Evolutionary conservation across 2,113 vertebrate species (phyloP).

Genomic region (Psittacula cyanocephala): DNA sequence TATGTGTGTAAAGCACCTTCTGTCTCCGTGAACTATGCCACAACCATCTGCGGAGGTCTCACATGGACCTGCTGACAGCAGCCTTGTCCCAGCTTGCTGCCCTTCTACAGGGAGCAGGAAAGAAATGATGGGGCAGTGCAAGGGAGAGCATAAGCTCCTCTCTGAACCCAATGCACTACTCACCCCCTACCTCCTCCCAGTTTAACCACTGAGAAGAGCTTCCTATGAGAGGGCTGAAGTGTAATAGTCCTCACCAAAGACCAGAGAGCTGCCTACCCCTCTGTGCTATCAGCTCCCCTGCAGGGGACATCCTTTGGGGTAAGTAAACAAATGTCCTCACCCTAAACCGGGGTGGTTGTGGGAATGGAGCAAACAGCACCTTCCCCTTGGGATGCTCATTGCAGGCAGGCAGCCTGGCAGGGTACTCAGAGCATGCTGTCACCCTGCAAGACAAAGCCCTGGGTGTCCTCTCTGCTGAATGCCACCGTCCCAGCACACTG

Average conservation of each 20-base stretch:
- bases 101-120: neutral
- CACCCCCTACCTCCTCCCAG: neutral
- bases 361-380: neutral
- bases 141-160: neutral
- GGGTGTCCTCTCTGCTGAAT: neutral
- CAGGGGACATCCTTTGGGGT: neutral
- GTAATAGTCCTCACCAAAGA: neutral
- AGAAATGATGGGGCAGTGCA: neutral
- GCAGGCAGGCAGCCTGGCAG: neutral
- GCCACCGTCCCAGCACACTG: neutral
- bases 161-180: neutral
- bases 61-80: neutral
- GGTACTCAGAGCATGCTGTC: fast-evolving
- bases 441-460: neutral
- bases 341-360: neutral
- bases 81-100: neutral
- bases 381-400: neutral
- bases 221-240: neutral
- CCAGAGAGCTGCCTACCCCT: neutral
- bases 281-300: neutral
- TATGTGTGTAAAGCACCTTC: too few species aligned
- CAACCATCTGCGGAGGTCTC: neutral
- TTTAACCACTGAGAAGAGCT: neutral
- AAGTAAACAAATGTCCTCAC: neutral
- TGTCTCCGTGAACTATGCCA: neutral